Evolutionary conservation across 1,140 invertebrate genomes (phyloP), one percentile per base, ranked within the genome.

Genomic region (Stratiolaelaps scimitus): DNA sequence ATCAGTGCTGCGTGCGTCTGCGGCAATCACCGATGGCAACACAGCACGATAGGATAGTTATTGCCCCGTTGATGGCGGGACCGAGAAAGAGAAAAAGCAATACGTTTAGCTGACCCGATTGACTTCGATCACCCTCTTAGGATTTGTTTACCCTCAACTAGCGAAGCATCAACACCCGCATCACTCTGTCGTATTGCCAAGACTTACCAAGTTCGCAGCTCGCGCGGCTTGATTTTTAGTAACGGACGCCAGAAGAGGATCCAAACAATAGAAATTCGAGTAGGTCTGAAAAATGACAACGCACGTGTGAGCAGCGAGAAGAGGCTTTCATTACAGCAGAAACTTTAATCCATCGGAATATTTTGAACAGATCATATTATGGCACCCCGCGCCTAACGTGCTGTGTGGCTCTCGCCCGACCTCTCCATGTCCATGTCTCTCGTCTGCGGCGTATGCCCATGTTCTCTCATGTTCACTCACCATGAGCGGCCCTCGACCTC

Each of bases 401-500:
- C 34, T 4, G 34, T 40, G 34, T 48, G 7, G 47, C 15, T 28
- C 47, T 48, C 20, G 15, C 20, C 28, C 15, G n/a, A 20, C 4
- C 53, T 60, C 53, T 40, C 4, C 4, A 40, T 40, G 34, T 10
- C 34, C 34, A 10, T 10, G 4, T 40, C 34, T 40, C 10, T 40
- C 10, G 34, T 40, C 10, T n/a, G n/a, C n/a, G n/a, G 34, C 5
- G 34, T 40, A 10, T 4, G 26, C 47, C 23, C 10, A 5, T 1
- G 34, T 60, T 26, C 15, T 19, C 1, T 34, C n/a, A 78, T 98
- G 98, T 48, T 91, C 96, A 76, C 98, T 98, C 20, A 96, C 85
- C 85, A 98, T 95, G 10, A 99, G 82, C 0, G 95, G 90, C 10
- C 88, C 87, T 64, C 95, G 81, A 48, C 92, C 92, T 56, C 91